These are phyloP conservation scores for Chaetorhynchus papuensis DNA, from an alignment of 2,113 vertebrate species.

Conservation along the genomic window DNA sequence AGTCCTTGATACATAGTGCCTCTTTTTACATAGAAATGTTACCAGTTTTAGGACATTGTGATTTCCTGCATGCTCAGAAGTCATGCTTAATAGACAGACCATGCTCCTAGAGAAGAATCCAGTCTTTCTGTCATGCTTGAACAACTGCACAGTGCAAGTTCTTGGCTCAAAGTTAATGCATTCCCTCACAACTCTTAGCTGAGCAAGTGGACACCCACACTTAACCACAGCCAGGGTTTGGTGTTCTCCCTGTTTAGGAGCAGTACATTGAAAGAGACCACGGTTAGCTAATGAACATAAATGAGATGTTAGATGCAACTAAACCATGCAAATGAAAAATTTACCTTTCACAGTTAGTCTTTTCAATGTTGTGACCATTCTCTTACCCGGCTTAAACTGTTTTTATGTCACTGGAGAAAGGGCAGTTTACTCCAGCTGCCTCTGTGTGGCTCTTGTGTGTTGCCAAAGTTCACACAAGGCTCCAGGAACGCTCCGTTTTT, in stretches of 20 bases:
- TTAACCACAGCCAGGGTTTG: not conserved
- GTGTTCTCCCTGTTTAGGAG: not conserved
- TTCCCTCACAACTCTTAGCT: not conserved
- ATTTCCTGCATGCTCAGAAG: not conserved
- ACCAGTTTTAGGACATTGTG: not conserved
- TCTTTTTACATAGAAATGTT: not conserved
- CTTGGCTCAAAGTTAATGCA: not conserved
- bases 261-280: not conserved
- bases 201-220: not conserved
- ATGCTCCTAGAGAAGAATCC: not conserved
- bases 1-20: not conserved
- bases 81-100: not conserved
- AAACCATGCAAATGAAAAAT: constrained; percentile 45
- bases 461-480: not conserved
- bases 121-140: not conserved
- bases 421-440: not conserved
- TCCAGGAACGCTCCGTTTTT: constrained; percentile 8
- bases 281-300: not conserved
- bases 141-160: not conserved
- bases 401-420: not conserved
- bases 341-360: not conserved
- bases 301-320: constrained; percentile 21
- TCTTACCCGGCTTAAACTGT: not conserved
- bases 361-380: not conserved
- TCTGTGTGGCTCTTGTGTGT: not conserved